A percentile compares a stretch with the other conserved stretches of the same genome.
phyloP scores from a whole-genome alignment of 2,113 vertebrate species.

The Cololabis saira region DNA sequence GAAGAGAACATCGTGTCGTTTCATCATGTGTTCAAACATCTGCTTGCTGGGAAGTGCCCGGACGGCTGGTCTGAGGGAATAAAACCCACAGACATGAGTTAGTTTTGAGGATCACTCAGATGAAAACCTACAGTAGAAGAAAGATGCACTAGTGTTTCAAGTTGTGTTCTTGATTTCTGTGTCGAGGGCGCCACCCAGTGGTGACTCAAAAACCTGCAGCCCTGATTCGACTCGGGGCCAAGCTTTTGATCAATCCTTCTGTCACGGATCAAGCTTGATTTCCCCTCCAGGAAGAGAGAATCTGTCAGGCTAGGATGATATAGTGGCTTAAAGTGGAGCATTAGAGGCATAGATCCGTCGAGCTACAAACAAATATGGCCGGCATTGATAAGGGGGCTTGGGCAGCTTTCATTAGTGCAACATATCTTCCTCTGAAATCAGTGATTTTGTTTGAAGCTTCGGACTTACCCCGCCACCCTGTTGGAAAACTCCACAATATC shows the following conservation, averaged over 20 bases:
- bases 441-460: not conserved
- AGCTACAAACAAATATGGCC: conserved; percentile 47
- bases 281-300: conserved; percentile 62
- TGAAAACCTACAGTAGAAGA: not conserved
- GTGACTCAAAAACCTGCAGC: conserved; percentile 5
- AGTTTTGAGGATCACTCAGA: not conserved
- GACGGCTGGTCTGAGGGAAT: conserved; percentile 86
- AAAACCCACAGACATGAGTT: not conserved
- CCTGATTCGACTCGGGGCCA: conserved; percentile 18
- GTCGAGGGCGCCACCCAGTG: conserved; percentile 59
- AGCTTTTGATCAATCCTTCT: conserved; percentile 65
- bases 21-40: conserved; percentile 94
- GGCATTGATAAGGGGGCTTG: conserved; percentile 35
- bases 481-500: conserved; percentile 98
- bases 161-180: conserved; percentile 10
- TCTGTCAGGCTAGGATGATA: conserved; percentile 55
- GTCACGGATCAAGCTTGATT: conserved; percentile 60
- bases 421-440: conserved; percentile 10
- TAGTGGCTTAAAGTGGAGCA: conserved; percentile 57
- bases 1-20: conserved; percentile 92
- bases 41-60: conserved; percentile 93
- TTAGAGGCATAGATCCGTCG: conserved; percentile 35
- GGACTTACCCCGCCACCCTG: conserved; percentile 93
- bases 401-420: conserved; percentile 22
- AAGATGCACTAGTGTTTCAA: not conserved